Percentiles rank a stretch among this genome's conserved stretches.
phyloP scores from a whole-genome alignment of 2,797 vertebrate species.

The Perodicticus potto region DNA sequence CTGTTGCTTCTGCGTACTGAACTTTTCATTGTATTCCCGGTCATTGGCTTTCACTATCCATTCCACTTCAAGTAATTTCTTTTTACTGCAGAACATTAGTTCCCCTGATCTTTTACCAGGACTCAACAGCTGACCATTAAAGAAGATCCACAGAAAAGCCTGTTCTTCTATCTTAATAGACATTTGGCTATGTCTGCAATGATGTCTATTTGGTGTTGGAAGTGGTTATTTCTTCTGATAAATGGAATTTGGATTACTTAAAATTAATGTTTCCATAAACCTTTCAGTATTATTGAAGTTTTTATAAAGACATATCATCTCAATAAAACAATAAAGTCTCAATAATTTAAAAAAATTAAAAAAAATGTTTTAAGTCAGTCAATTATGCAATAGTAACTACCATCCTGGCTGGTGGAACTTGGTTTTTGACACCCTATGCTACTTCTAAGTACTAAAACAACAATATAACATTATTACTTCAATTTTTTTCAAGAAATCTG shows the following conservation, averaged over 20 bases:
- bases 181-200: conserved; percentile 35
- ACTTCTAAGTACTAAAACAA: neutral
- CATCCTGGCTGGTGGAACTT: neutral
- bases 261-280: conserved; percentile 7
- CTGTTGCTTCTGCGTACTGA: too few relatives aligned
- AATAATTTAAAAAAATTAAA: neutral
- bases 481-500: neutral
- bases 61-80: too few relatives aligned
- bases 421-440: conserved; percentile 13
- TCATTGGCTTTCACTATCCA: too few relatives aligned
- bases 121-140: too few relatives aligned
- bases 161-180: neutral
- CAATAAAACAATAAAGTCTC: neutral
- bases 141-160: too few relatives aligned
- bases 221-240: neutral
- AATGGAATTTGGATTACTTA: neutral
- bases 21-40: too few relatives aligned
- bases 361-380: neutral
- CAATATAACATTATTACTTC: neutral
- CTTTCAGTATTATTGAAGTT: neutral
- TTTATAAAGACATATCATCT: conserved; percentile 27
- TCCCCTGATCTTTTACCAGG: too few relatives aligned
- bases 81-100: too few relatives aligned
- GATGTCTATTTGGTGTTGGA: neutral
- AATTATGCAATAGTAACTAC: neutral